Base-by-base conservation (phyloP, 1,140 invertebrate genomes). In the Zaprionus davidi region DNA sequence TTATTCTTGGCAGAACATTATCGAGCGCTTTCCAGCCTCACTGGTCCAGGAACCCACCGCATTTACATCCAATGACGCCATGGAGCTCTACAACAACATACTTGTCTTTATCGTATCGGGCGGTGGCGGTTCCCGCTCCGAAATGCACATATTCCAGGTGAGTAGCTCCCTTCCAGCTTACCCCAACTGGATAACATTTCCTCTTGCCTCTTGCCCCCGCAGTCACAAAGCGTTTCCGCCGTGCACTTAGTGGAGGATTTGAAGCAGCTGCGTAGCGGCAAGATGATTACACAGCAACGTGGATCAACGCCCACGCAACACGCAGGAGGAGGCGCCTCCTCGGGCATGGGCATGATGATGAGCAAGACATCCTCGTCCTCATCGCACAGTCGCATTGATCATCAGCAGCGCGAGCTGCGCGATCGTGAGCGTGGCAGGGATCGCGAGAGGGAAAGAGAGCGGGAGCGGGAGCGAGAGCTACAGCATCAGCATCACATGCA, bases 41-140 rank as follows among this genome's bases (percentile, higher is more conserved):
- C 94, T 98, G 78, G 98, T 99, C 51, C 96, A 98, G 92, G 97
- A 99, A 78, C 99, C 99, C 1, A 99, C 98, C 7, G 98, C 98
- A 4, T 99, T 99, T 92, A 98, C 97, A n/a, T 98, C 97, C 69
- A 96, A 97, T 57, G 98, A 99, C 93, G 97, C 97, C 12, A 97
- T 97, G 93, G 98, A 99, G 93, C 96, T 99, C 90, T 99, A 99
- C 94, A 99, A 99, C 93, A 99, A 99, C 93, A 98, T 99, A 84
- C 94, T 99, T 78, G 96, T 99, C 22, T 99, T 99, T 93, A 98
- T 99, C 68, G 98, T 99, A 34, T 95, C 95, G 1, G 95, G 95
- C 38, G 94, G 90, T 78, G 91, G 85, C 78, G 93, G 93, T 70
- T 95, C 96, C 58, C 94, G 95, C 26, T 95, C 97, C 2, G 99